Evolutionary conservation across 2,113 vertebrate species (phyloP).

Genomic region (Canis aureus): DNA sequence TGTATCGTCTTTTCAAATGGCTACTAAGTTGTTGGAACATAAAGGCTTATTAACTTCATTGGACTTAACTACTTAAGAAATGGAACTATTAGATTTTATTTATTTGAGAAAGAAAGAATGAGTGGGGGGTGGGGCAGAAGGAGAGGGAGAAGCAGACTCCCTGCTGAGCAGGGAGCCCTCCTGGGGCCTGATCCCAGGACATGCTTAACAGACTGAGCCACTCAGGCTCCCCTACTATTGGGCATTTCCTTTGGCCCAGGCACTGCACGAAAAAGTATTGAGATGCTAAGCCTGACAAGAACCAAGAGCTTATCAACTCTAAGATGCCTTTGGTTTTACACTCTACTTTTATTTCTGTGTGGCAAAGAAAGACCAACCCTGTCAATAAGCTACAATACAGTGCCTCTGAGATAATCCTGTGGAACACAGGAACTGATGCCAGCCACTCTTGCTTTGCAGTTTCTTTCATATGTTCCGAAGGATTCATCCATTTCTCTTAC

Average conservation of each 20-base stretch:
- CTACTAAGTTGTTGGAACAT: background rate
- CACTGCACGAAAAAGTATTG: background rate
- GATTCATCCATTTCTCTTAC: background rate
- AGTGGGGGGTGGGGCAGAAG: background rate
- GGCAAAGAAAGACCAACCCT: background rate
- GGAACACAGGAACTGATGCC: background rate
- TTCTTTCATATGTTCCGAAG: background rate
- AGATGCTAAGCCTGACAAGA: background rate
- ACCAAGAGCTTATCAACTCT: background rate
- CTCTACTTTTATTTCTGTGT: background rate
- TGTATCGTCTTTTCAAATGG: background rate
- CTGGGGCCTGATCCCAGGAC: background rate
- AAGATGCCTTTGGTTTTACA: background rate
- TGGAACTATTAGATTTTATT: background rate
- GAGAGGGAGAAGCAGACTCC: background rate
- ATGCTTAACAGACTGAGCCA: background rate
- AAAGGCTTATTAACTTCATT: background rate
- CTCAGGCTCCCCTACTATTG: background rate
- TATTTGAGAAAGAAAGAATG: background rate
- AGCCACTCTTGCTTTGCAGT: background rate
- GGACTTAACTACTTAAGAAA: background rate
- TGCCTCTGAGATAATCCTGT: background rate
- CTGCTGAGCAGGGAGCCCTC: background rate
- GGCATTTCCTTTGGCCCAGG: background rate
- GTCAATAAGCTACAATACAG: background rate